Base-by-base conservation (phyloP, 1,140 invertebrate species). In the Mesaphorura yosii region DNA sequence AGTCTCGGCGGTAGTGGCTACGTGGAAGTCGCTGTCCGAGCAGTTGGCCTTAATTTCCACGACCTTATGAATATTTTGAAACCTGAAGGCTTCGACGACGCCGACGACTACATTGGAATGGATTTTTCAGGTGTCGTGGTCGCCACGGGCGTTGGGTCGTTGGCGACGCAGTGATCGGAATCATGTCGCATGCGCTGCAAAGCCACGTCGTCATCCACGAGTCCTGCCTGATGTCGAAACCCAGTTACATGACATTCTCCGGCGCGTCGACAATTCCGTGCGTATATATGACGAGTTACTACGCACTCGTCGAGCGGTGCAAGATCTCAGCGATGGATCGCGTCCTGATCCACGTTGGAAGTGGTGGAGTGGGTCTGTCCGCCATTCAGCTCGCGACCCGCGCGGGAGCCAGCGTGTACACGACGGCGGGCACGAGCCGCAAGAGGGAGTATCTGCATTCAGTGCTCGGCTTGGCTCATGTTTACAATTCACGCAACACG, bases 331-430 rank as follows among this genome's bases (percentile, higher is more conserved):
- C 67, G 42, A 72, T 72, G 3, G 72, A 80, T 51, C 70, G 64
- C 23, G 66, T 80, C 15, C 64, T 81, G 2, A 66, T 81, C 39
- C 79, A 81, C 66, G 79, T 78, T 45, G 78, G 76, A 12, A 77
- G 75, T 67, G 79, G 79, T 38, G 74, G 70, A n/a, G 78, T 81
- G 27, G 79, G 79, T 1, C 55, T 76, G 25, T 77, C 78, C 15
- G 69, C 72, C 39, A 67, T 74, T 19, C 79, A 81, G 64, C 67
- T 81, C 4, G 76, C 73, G 1, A 70, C 65, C 61, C 64, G 26
- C 40, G 53, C 64, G 47, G 77, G 70, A 1, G 51, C 28, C 3
- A 44, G 37, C 15, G 42, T 58, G 0, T 41, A 51, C 5, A 51
- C 42, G 1, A 58, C 56, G 6, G 56, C 56, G 1, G 49, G 49